Evolutionary conservation across 2,113 vertebrate genomes (phyloP).

Genomic region (Chionodraco myersi): DNA sequence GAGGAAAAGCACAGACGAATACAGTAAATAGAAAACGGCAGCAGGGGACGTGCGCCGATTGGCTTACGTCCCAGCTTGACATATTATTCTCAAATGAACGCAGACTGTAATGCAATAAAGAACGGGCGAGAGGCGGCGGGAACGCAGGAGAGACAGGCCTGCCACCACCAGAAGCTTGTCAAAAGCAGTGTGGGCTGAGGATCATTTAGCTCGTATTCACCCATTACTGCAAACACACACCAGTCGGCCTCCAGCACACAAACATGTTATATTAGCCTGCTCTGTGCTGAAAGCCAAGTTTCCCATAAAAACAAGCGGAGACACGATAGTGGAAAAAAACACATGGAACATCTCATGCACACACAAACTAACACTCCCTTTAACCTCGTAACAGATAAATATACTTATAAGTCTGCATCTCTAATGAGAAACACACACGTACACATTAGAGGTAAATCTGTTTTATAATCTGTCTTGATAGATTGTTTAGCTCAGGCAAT

Average conservation of each 20-base stretch:
- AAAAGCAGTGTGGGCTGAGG: constrained; percentile 55
- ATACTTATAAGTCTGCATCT: neutral
- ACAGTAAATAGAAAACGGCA: constrained; percentile 28
- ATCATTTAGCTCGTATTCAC: constrained; percentile 55
- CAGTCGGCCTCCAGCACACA: constrained; percentile 66
- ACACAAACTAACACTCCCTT: constrained; percentile 45
- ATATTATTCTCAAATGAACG: constrained; percentile 50
- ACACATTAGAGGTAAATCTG: neutral
- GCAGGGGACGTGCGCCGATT: constrained; percentile 35
- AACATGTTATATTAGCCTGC: constrained; percentile 66
- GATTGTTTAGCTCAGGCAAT: constrained; percentile 20
- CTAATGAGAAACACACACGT: constrained; percentile 18
- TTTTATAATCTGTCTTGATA: neutral
- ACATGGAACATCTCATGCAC: constrained; percentile 22
- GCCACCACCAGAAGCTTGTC: constrained; percentile 46
- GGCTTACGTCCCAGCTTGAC: constrained; percentile 36
- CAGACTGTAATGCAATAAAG: constrained; percentile 52
- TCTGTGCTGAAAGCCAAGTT: constrained; percentile 27
- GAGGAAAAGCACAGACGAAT: constrained; percentile 8
- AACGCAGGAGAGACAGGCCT: constrained; percentile 24
- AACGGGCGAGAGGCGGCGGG: neutral
- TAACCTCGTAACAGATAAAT: constrained; percentile 13
- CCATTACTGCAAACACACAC: constrained; percentile 40
- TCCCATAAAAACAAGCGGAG: constrained; percentile 58
- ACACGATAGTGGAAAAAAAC: constrained; percentile 34